These are phyloP conservation scores for Abrostola tripartita DNA, from an alignment of 2,888 invertebrate species.

Conservation along the genomic window DNA sequence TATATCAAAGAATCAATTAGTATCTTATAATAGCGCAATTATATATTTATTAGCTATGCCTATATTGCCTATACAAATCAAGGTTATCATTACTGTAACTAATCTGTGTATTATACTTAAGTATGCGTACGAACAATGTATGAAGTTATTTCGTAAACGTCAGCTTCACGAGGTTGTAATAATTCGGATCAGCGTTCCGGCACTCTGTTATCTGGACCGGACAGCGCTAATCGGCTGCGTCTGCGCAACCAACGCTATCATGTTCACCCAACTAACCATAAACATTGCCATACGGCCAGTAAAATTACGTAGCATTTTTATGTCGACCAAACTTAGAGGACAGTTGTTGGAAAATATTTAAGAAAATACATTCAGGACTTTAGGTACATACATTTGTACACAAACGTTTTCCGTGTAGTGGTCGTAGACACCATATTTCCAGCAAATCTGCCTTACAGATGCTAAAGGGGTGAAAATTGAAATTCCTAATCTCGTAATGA, in stretches of 20 bases:
- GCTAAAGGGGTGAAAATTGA: no score
- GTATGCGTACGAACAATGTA: slow-evolving; percentile 47
- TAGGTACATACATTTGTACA: neutral
- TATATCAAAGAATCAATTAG: no score
- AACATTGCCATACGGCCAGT: slow-evolving; percentile 57
- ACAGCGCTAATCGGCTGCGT: slow-evolving; percentile 80
- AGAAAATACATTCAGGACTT: neutral
- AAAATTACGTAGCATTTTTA: slow-evolving; percentile 17
- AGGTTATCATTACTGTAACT: neutral
- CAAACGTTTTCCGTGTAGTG: no score
- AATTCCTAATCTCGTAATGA: no score
- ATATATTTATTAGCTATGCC: neutral
- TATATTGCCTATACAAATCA: neutral
- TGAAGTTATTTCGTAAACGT: slow-evolving; percentile 62
- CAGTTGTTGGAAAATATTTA: neutral
- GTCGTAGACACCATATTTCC: no score
- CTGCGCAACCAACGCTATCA: slow-evolving; percentile 78
- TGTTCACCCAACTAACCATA: slow-evolving; percentile 67
- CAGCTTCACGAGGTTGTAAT: slow-evolving; percentile 65
- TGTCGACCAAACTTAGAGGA: slow-evolving; percentile 18
- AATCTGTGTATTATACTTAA: slow-evolving; percentile 16
- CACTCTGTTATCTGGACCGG: slow-evolving; percentile 83
- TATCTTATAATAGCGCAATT: no score
- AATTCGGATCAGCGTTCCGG: slow-evolving; percentile 84
- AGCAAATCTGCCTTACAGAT: no score